These are phyloP conservation scores for Ambastaia sidthimunki DNA, from an alignment of 2,797 vertebrate genomes.

Conservation along the genomic window DNA sequence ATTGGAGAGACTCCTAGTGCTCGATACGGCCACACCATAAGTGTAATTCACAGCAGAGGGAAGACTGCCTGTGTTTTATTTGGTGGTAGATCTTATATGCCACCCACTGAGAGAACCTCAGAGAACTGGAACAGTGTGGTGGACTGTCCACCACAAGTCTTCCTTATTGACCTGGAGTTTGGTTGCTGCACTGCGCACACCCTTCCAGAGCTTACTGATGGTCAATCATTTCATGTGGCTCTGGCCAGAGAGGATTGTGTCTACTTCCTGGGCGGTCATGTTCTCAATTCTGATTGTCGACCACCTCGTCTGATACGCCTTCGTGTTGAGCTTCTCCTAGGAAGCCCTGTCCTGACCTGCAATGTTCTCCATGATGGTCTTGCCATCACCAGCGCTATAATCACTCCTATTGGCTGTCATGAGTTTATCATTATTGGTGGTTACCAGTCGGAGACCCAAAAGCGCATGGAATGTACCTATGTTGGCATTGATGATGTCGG, in stretches of 20 bases:
- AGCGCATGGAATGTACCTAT: slow-evolving; percentile 85
- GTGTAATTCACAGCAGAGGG: slow-evolving; percentile 85
- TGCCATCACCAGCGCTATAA: slow-evolving; percentile 89
- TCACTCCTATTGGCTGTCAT: slow-evolving; percentile 78
- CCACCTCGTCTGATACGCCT: slow-evolving; percentile 85
- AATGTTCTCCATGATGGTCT: slow-evolving; percentile 81
- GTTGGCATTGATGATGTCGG: slow-evolving; percentile 82
- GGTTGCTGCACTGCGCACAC: slow-evolving; percentile 85
- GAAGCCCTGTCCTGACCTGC: slow-evolving; percentile 87
- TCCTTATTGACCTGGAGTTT: slow-evolving; percentile 90
- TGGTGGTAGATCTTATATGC: slow-evolving; percentile 88
- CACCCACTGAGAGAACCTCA: slow-evolving; percentile 86
- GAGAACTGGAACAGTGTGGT: slow-evolving; percentile 95
- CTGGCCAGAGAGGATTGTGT: slow-evolving; percentile 86
- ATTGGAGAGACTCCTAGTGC: slow-evolving; percentile 87
- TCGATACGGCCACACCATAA: slow-evolving; percentile 93
- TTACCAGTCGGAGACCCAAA: slow-evolving; percentile 89
- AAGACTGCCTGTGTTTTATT: slow-evolving; percentile 88
- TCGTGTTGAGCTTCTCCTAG: slow-evolving; percentile 88
- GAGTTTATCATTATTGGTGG: slow-evolving; percentile 92
- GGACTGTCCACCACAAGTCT: slow-evolving; percentile 89
- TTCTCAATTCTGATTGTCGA: slow-evolving; percentile 84
- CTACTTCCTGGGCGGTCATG: slow-evolving; percentile 94
- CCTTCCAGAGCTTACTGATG: slow-evolving; percentile 87
- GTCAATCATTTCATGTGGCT: slow-evolving; percentile 91